These are phyloP conservation scores for Willowsia nigromaculata DNA, from an alignment of 2,888 invertebrate genomes.

Conservation along the genomic window DNA sequence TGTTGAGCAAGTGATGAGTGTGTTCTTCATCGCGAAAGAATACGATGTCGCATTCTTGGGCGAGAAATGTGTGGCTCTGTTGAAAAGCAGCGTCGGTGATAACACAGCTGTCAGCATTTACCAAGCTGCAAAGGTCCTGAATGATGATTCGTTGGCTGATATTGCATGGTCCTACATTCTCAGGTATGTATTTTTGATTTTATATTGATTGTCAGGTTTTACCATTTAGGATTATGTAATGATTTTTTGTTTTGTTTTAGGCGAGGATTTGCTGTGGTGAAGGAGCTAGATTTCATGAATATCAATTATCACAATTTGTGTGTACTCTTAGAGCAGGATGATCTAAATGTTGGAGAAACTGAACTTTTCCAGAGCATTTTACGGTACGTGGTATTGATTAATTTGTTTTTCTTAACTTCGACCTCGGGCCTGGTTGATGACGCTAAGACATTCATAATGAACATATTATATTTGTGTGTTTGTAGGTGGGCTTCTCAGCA, in stretches of 20 bases:
- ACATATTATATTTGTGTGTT: background rate
- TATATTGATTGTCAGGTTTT: background rate
- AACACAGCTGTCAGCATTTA: constrained; percentile 74
- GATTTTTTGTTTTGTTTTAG: constrained; percentile 10
- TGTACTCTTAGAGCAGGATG: constrained; percentile 72
- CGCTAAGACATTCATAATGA: too few species aligned
- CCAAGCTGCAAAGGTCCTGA: constrained; percentile 74
- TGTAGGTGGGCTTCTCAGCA: constrained; percentile 72
- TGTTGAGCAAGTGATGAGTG: constrained; percentile 75
- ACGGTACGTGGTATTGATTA: constrained; percentile 24
- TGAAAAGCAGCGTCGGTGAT: constrained; percentile 75
- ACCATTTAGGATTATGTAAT: too few species aligned
- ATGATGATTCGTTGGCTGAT: constrained; percentile 72
- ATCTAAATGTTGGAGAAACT: constrained; percentile 75
- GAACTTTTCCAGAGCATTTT: constrained; percentile 73
- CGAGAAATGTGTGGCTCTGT: constrained; percentile 71
- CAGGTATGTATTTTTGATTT: constrained; percentile 23
- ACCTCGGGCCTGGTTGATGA: too few species aligned
- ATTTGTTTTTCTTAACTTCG: background rate
- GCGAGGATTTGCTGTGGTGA: constrained; percentile 74
- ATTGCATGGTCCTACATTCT: constrained; percentile 74
- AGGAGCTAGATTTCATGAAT: constrained; percentile 74
- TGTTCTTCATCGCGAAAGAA: constrained; percentile 74
- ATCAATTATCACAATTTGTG: constrained; percentile 71
- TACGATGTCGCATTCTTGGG: constrained; percentile 73